Conservation (phyloP, 2,888 invertebrate genomes). For the Synergus japonicus region DNA sequence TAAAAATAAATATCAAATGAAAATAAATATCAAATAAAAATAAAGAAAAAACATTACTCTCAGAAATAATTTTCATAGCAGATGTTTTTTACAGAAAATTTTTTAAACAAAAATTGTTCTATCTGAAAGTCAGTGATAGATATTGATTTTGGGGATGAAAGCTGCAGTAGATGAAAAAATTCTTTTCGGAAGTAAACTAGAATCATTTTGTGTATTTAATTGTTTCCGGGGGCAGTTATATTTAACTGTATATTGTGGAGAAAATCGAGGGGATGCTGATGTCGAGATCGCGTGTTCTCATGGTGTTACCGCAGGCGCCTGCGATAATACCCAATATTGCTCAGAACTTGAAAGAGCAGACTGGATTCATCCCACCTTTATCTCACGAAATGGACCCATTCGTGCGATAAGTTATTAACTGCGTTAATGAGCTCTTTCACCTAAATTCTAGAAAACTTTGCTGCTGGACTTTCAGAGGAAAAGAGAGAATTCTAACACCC, state of each 20-base stretch:
- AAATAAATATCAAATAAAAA: no score
- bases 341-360: constrained; percentile 28
- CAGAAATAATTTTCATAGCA: no score
- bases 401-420: constrained; percentile 63
- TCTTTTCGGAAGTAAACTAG: background rate
- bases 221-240: background rate
- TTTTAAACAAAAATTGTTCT: background rate
- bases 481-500: background rate
- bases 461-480: background rate
- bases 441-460: constrained; percentile 1
- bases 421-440: constrained; percentile 60
- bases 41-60: no score
- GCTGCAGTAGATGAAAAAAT: background rate
- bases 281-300: constrained; percentile 70
- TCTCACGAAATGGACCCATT: constrained; percentile 60
- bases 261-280: constrained; percentile 60
- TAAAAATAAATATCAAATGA: no score
- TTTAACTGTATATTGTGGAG: background rate
- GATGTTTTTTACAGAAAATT: background rate
- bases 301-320: constrained; percentile 68
- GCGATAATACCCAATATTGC: constrained; percentile 70
- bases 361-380: constrained; percentile 25
- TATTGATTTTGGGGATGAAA: background rate
- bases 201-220: background rate
- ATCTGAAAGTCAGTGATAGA: background rate